phyloP scores from a whole-genome alignment of 2,113 vertebrate species.

The Gallinago undulata region DNA sequence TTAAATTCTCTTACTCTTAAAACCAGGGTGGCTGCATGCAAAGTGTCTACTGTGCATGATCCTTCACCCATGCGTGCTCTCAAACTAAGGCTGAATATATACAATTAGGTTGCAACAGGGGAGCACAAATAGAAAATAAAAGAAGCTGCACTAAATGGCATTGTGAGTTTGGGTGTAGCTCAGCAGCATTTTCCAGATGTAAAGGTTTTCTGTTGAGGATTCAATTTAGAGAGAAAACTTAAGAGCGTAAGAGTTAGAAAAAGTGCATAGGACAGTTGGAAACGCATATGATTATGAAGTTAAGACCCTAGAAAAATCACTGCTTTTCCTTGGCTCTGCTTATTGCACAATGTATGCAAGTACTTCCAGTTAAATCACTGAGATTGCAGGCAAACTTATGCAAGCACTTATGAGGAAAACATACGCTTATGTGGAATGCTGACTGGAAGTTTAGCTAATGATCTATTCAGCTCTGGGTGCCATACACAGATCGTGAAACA shows the following conservation, averaged over 20 bases:
- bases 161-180: neutral
- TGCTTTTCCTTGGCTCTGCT: neutral
- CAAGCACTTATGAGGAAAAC: neutral
- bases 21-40: neutral
- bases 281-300: neutral
- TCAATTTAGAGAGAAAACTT: neutral
- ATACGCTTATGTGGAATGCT: constrained; percentile 16
- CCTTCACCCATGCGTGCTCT: neutral
- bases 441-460: constrained; percentile 32
- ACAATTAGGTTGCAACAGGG: neutral
- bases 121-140: neutral
- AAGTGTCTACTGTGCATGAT: fast-evolving
- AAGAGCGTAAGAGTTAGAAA: neutral
- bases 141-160: neutral
- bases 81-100: neutral
- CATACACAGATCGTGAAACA: constrained; percentile 5
- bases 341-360: neutral
- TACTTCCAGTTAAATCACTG: neutral
- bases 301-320: neutral
- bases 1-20: neutral
- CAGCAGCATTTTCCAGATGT: neutral
- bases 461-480: constrained; percentile 38
- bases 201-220: neutral
- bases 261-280: neutral
- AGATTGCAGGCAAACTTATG: neutral